A percentile compares a stretch with the other conserved stretches of the same genome.
Evolutionary conservation across 2,888 invertebrate genomes (phyloP).

Genomic region (Itoplectis maculator): DNA sequence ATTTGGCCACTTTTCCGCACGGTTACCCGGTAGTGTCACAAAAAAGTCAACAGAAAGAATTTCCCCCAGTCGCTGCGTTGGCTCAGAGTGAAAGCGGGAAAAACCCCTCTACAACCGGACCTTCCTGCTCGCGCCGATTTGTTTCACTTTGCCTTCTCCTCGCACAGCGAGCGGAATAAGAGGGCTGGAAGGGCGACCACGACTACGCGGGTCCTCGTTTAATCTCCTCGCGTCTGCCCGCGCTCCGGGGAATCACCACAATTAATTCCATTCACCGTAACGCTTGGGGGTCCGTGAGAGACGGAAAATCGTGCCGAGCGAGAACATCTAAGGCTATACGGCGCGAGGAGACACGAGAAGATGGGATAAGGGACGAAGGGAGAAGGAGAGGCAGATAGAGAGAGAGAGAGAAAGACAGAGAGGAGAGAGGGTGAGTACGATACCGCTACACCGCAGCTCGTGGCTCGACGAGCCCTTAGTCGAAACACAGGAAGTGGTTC

Average conservation of each 20-base stretch:
- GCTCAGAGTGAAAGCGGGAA: slow-evolving; percentile 9
- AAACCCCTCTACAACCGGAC: slow-evolving; percentile 24
- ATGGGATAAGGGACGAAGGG: slow-evolving; percentile 8
- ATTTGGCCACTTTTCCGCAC: too few species aligned
- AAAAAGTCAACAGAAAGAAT: background rate
- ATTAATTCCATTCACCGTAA: slow-evolving; percentile 64
- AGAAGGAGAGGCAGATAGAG: too few species aligned
- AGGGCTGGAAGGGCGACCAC: slow-evolving; percentile 19
- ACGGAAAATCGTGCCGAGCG: slow-evolving; percentile 52
- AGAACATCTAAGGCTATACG: slow-evolving; percentile 41
- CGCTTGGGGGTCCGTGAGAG: slow-evolving; percentile 16
- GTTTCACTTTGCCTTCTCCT: slow-evolving; percentile 56
- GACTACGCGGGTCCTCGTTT: slow-evolving; percentile 37
- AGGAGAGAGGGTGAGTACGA: slow-evolving; percentile 30
- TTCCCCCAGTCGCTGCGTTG: background rate
- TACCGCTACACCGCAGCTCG: slow-evolving; percentile 19
- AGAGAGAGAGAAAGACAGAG: background rate
- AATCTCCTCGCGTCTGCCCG: slow-evolving; percentile 50
- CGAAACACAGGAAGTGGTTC: slow-evolving; percentile 32
- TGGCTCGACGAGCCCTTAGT: slow-evolving; percentile 39
- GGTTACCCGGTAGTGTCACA: too few species aligned
- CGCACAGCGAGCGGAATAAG: slow-evolving; percentile 21
- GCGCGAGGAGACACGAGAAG: slow-evolving; percentile 31
- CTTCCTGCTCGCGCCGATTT: slow-evolving; percentile 36
- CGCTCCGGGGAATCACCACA: slow-evolving; percentile 58